Evolutionary conservation across 2,113 vertebrate genomes (phyloP).

Genomic region (Corythaixoides concolor): DNA sequence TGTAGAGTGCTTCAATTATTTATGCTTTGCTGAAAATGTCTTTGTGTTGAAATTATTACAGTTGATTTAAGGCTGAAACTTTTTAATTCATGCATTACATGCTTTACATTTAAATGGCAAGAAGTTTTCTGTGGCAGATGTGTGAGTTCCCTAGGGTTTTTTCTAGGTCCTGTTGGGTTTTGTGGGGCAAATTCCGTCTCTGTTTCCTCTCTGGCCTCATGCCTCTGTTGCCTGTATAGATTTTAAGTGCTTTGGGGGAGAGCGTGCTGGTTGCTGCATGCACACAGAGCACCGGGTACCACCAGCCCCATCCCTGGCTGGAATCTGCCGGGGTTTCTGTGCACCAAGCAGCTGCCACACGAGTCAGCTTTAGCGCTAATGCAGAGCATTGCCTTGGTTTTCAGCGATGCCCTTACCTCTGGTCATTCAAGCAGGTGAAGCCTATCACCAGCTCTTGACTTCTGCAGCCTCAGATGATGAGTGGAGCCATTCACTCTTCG

Average conservation of each 20-base stretch:
- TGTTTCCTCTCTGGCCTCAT: not conserved
- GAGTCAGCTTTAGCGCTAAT: not conserved
- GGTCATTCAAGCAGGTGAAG: not conserved
- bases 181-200: not conserved
- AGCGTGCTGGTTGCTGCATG: rapidly evolving
- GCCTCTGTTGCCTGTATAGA: not conserved
- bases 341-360: rapidly evolving
- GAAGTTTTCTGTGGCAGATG: not conserved
- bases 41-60: not conserved
- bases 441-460: not conserved
- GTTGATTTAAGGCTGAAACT: not conserved
- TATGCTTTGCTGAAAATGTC: not conserved
- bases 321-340: not conserved
- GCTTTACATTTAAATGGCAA: not conserved
- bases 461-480: slow-evolving; percentile 66
- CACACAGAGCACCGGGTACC: not conserved
- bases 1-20: not conserved
- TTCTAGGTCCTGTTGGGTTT: not conserved
- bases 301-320: not conserved
- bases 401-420: not conserved
- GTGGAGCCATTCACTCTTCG: slow-evolving; percentile 72
- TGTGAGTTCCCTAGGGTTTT: not conserved
- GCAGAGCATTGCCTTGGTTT: slow-evolving; percentile 1
- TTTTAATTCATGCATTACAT: not conserved
- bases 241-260: not conserved